Evolutionary conservation across 1,140 invertebrate species (phyloP).

Genomic region (Leptonema lineaticorne): DNA sequence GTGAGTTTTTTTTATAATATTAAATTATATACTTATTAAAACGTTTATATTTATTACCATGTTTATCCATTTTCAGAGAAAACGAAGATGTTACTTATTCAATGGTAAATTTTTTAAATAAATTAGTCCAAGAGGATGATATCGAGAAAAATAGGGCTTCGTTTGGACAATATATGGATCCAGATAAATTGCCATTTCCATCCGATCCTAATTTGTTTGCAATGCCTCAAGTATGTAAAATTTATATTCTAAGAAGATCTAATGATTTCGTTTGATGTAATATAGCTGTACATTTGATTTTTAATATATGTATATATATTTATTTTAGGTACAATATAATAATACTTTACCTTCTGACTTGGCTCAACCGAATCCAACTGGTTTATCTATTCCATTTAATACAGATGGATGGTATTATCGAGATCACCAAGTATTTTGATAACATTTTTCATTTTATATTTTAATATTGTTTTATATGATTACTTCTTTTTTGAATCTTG

Average conservation of each 20-base stretch:
- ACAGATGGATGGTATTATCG: conserved; percentile 7
- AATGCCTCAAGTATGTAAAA: not conserved
- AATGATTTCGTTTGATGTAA: too few relatives aligned
- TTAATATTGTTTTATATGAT: not conserved
- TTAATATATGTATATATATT: not conserved
- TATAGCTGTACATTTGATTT: too few relatives aligned
- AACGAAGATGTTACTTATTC: conserved; percentile 1
- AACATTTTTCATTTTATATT: not conserved
- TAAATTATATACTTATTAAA: not conserved
- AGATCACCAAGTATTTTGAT: not conserved
- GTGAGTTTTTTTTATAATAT: not conserved
- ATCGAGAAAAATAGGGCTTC: not conserved
- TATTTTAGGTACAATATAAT: not conserved
- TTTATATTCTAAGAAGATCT: too few relatives aligned
- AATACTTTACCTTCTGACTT: not conserved
- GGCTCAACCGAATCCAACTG: not conserved
- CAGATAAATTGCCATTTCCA: not conserved
- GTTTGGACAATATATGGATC: not conserved
- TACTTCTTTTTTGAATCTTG: not conserved
- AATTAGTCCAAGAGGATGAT: conserved; percentile 14
- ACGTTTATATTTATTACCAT: not conserved
- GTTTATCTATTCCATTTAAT: not conserved
- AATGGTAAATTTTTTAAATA: conserved; percentile 6
- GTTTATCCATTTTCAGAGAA: not conserved
- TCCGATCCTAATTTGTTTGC: not conserved